Evolutionary conservation across 2,797 vertebrate species (phyloP).

Genomic region (Micropoecilia bifurca): DNA sequence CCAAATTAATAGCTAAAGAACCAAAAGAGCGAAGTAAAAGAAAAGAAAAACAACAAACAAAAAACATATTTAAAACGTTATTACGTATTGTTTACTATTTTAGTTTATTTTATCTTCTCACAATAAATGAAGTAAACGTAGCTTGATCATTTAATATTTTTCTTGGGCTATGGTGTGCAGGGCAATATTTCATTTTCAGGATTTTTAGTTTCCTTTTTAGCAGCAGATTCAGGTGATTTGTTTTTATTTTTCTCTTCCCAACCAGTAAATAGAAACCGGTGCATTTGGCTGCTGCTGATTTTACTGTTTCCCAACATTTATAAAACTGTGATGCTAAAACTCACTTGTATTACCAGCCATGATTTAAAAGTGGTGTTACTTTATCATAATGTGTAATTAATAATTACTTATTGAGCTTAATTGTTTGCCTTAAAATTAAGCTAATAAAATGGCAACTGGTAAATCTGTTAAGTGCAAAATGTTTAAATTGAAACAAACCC

Average conservation of each 20-base stretch:
- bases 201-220: too few relatives aligned
- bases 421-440: neutral
- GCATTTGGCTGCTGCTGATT: neutral
- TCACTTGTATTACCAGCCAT: neutral
- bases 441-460: neutral
- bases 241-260: neutral
- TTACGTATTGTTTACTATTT: too few relatives aligned
- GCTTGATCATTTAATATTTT: too few relatives aligned
- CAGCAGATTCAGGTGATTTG: neutral
- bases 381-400: neutral
- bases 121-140: too few relatives aligned
- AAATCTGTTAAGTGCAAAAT: neutral
- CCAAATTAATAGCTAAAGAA: too few relatives aligned
- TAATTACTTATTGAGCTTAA: neutral
- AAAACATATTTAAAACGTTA: too few relatives aligned
- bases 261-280: neutral
- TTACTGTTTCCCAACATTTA: neutral
- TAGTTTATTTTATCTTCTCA: too few relatives aligned
- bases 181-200: too few relatives aligned
- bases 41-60: too few relatives aligned
- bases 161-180: too few relatives aligned
- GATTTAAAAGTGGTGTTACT: neutral
- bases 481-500: neutral
- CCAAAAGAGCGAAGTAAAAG: too few relatives aligned
- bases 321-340: neutral